Base-by-base conservation (phyloP, 2,797 vertebrate genomes). In the Tiaroga cobitis region DNA sequence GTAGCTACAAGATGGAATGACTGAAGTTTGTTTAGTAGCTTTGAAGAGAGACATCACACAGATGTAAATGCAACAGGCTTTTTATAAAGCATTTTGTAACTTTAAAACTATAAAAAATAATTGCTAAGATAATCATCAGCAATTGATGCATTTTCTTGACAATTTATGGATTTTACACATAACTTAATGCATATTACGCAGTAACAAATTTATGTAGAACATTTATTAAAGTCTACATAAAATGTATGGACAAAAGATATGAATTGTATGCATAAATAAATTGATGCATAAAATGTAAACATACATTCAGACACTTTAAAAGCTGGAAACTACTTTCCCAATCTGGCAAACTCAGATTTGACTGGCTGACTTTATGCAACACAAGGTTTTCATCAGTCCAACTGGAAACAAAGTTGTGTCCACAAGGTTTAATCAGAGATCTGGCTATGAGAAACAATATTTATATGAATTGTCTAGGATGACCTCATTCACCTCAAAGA, bases 341-440 rank as follows among this genome's bases (percentile, higher is more conserved):
- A 59, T 59, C 56, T 77, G 74, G 74, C 34, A 0, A 56, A 76
- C 74, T 39, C 34, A 18, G 24, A 59, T 59, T 77, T 41, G 51
- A 59, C 74, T 77, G 13, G 51, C 32, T 77, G 32, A n/a, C 51
- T 56, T 76, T 4, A 37, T 1, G 13, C 32, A 59, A 76, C 74
- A 77, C 51, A 77, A 77, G 34, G 51, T 39, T 77, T 77, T 39
- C 37, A 77, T 77, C 75, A 59, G 74, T 39, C 34, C 8, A 1
- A 24, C 15, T 39, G 51, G 54, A 59, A 77, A 18, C 74, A 59
- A 75, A 59, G 56, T 37, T 77, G 54, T 77, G 34, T 77, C 26
- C 75, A 77, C 34, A 77, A 59, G 34, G 24, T 59, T 77, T 77
- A 77, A 39, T 77, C 75, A 59, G 34, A 39, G 24, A 34, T 77